A percentile compares a stretch with the other conserved stretches of the same genome.
These are phyloP conservation scores for Caenorhabditis sp. DNA, from an alignment of 2,888 invertebrate genomes.

Conservation along the genomic window DNA sequence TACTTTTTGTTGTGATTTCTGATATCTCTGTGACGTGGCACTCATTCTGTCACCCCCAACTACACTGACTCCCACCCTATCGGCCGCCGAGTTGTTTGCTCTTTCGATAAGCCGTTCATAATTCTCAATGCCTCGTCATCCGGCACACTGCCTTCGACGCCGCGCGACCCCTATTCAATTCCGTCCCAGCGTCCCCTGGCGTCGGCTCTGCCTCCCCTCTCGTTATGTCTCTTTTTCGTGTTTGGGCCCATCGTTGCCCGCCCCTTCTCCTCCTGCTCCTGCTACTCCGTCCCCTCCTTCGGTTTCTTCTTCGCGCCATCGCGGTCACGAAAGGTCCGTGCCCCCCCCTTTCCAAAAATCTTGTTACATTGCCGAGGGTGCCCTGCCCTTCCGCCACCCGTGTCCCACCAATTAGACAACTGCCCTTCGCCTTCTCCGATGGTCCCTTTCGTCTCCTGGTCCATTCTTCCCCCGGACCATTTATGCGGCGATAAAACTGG, in stretches of 20 bases:
- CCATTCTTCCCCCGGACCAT: slow-evolving; percentile 17
- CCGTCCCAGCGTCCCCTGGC: slow-evolving; percentile 33
- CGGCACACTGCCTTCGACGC: slow-evolving; percentile 40
- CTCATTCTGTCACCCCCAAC: slow-evolving; percentile 9
- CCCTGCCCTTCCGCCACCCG: slow-evolving; percentile 29
- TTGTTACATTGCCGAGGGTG: slow-evolving; percentile 53
- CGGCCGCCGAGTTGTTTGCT: slow-evolving; percentile 54
- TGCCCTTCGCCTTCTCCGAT: slow-evolving; percentile 36
- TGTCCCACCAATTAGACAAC: slow-evolving; percentile 62
- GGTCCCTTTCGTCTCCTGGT: slow-evolving; percentile 17
- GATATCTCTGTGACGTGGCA: slow-evolving; percentile 8
- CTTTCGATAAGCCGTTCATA: slow-evolving; percentile 64
- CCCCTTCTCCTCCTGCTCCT: slow-evolving; percentile 29
- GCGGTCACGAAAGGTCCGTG: slow-evolving; percentile 26
- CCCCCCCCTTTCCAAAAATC: slow-evolving; percentile 44
- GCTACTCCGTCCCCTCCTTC: slow-evolving; percentile 30
- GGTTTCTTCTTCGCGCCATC: slow-evolving; percentile 50
- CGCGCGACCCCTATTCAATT: slow-evolving; percentile 55
- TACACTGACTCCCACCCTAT: slow-evolving; percentile 28
- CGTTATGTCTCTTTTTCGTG: slow-evolving; percentile 57
- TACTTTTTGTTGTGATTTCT: neutral
- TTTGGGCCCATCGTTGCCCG: slow-evolving; percentile 39
- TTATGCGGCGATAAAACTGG: slow-evolving; percentile 11
- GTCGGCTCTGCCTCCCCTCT: slow-evolving; percentile 42
- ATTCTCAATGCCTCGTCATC: slow-evolving; percentile 50